Evolutionary conservation across 2,113 vertebrate species (phyloP).

Genomic region (Chloroceryle aenea): DNA sequence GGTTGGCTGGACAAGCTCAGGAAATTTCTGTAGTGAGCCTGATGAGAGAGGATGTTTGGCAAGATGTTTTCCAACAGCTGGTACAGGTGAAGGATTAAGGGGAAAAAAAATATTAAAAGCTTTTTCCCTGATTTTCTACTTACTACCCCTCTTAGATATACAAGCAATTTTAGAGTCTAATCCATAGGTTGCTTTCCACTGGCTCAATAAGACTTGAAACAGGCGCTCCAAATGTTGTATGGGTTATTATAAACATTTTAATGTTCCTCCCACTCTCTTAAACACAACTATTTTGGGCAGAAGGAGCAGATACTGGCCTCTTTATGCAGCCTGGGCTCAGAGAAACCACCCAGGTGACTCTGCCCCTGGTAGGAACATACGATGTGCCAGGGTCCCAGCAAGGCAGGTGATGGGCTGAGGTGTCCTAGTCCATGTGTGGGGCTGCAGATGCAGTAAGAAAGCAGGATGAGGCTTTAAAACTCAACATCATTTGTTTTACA

Average conservation of each 20-base stretch:
- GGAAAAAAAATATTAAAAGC: not conserved
- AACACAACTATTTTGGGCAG: not conserved
- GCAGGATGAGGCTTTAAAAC: not conserved
- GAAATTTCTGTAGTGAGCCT: constrained; percentile 61
- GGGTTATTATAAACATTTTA: not conserved
- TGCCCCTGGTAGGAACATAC: not conserved
- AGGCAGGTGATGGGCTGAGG: not conserved
- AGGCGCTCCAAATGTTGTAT: not conserved
- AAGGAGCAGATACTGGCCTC: not conserved
- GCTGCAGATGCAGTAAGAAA: not conserved
- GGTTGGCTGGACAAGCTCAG: constrained; percentile 45
- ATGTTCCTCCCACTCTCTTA: not conserved
- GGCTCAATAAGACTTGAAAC: not conserved
- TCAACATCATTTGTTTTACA: constrained; percentile 1
- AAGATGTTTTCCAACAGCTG: constrained; percentile 51
- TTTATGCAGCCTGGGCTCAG: not conserved
- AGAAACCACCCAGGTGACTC: not conserved
- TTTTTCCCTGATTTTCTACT: not conserved
- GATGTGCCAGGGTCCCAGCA: rapidly evolving
- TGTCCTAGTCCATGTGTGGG: not conserved
- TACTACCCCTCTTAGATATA: not conserved
- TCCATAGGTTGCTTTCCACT: not conserved
- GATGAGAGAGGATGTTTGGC: constrained; percentile 52
- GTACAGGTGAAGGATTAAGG: constrained; percentile 44
- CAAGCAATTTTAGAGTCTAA: not conserved